These are phyloP conservation scores for Plebejus argus DNA, from an alignment of 2,888 invertebrate species.

Conservation along the genomic window DNA sequence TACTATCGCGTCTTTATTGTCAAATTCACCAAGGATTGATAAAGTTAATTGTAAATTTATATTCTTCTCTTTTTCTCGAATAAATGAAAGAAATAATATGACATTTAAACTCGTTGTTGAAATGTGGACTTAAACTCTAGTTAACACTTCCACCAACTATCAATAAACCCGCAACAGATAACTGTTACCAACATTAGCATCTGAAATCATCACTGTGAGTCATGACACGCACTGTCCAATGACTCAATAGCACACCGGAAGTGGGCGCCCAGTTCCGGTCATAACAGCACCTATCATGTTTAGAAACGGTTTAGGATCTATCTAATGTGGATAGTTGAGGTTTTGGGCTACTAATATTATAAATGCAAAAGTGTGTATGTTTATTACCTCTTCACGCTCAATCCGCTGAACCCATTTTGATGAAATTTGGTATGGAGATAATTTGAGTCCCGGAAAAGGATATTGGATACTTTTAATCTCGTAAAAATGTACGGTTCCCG, in stretches of 20 bases:
- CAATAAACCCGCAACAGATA: background rate
- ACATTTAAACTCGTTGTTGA: background rate
- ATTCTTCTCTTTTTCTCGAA: no score
- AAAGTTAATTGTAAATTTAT: no score
- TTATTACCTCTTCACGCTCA: no score
- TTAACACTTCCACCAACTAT: background rate
- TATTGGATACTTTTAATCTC: no score
- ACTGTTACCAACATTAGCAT: background rate
- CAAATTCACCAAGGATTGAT: no score
- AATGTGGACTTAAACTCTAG: background rate
- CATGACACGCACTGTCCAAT: slow-evolving; percentile 3
- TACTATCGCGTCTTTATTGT: no score
- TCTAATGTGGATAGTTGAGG: slow-evolving; percentile 5
- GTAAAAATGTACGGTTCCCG: no score
- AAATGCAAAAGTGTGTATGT: no score
- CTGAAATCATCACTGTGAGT: background rate
- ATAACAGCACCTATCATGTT: slow-evolving; percentile 15
- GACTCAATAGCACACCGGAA: slow-evolving; percentile 18
- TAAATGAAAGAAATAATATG: no score
- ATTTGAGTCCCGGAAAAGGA: no score
- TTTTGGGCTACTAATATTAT: background rate
- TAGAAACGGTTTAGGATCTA: slow-evolving; percentile 15
- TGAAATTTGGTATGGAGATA: no score
- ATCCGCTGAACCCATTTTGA: no score
- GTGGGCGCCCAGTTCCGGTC: slow-evolving; percentile 14